Conservation (phyloP, 1,140 invertebrate species). For the Tetramorium simillimum region DNA sequence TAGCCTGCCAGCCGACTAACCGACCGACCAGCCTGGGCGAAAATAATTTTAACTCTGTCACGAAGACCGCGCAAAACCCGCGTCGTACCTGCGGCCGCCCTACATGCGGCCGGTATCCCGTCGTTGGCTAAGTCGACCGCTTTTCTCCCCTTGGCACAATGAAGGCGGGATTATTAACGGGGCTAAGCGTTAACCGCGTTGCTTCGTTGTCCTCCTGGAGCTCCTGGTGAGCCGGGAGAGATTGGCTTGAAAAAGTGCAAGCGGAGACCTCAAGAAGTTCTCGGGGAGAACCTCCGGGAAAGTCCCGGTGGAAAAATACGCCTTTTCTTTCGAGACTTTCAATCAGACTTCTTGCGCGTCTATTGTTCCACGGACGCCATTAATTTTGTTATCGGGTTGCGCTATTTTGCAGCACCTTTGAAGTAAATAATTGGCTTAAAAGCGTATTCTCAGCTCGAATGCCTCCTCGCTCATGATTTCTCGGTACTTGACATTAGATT, state of each 20-base stretch:
- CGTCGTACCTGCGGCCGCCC: neutral
- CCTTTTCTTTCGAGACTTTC: neutral
- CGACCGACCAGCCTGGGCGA: conserved; percentile 43
- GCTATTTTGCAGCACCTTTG: neutral
- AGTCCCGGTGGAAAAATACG: conserved; percentile 3
- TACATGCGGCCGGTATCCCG: conserved; percentile 1
- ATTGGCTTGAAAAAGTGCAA: neutral
- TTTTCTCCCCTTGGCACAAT: conserved; percentile 17
- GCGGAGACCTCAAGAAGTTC: neutral
- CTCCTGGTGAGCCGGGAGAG: too few relatives aligned
- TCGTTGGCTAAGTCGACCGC: conserved; percentile 2
- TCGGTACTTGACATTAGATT: neutral
- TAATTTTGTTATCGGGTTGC: conserved; percentile 36
- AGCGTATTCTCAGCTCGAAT: neutral
- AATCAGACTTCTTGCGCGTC: conserved; percentile 6
- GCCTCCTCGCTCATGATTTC: neutral
- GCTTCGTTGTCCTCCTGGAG: neutral
- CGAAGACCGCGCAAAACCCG: conserved; percentile 25
- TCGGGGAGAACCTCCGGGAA: neutral
- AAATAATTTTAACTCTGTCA: conserved; percentile 58
- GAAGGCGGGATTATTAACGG: conserved; percentile 13
- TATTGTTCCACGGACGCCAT: conserved; percentile 15
- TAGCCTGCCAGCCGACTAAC: conserved; percentile 40
- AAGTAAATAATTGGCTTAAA: conserved; percentile 19
- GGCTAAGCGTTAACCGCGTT: neutral